Evolutionary conservation across 2,113 vertebrate genomes (phyloP), one percentile per base, ranked within the genome.

Genomic region (Chaetura pelagica): DNA sequence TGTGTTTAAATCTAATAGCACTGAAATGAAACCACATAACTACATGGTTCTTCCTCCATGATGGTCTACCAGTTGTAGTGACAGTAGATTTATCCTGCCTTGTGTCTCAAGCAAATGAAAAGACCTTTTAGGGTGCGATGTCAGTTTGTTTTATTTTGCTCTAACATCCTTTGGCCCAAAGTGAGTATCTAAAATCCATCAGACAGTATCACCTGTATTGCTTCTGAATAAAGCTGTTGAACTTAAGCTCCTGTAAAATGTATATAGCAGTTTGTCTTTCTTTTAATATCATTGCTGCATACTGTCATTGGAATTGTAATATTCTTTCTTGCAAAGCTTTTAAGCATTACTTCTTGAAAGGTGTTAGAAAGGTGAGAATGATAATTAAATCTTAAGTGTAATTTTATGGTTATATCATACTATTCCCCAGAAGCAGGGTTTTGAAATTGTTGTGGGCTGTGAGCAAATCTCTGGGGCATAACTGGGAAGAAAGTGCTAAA

Each of bases 361-460:
- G 97, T 98, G 97, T 97, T 97, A 95, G 97, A 98, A 97, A 98
- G 97, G 98, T 98, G 98, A 98, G 97, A 98, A 98, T 89, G 94
- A 98, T 99, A 99, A 99, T 99, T 99, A 98, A 98, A 98, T 98
- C 98, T 98, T 98, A 96, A 96, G 94, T 97, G 97, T 98, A 97
- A 98, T 98, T 98, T 98, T 98, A 98, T 98, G 98, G 98, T 98
- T 98, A 96, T 96, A 98, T 95, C 94, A 66, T 97, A 72, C 97
- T 98, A 97, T 98, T 99, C 98, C 97, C 96, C 83, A 94, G 97
- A 98, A 98, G 94, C 94, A 93, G 74, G 96, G 91, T 97, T 98
- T 98, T 97, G 78, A 98, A 98, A 98, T 96, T 98, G 97, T 98
- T 97, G 95, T 97, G 97, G 98, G 97, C 87, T 89, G 52, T 90